Conservation (phyloP, 1,140 invertebrate genomes). For the Temnothorax nylanderi region DNA sequence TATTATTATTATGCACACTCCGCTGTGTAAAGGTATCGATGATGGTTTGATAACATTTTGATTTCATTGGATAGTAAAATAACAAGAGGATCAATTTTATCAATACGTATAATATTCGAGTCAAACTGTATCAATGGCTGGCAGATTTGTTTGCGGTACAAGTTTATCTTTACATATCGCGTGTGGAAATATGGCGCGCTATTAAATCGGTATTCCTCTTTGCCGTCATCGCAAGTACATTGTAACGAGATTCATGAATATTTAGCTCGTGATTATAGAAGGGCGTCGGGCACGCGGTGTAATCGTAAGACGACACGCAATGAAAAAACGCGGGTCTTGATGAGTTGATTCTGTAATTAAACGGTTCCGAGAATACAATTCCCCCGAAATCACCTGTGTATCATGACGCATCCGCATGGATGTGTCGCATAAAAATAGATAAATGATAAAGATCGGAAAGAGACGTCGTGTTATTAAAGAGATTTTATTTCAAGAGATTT, state of each 20-base stretch:
- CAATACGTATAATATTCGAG: background rate
- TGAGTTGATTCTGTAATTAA: background rate
- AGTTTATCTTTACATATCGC: background rate
- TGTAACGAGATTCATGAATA: slow-evolving; percentile 57
- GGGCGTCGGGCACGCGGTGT: background rate
- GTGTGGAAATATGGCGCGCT: slow-evolving; percentile 20
- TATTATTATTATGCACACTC: background rate
- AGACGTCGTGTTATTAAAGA: background rate
- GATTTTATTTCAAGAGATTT: slow-evolving; percentile 13
- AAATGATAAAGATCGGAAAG: background rate
- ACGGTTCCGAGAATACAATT: background rate
- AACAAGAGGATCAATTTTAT: background rate
- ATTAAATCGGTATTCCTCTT: slow-evolving; percentile 27
- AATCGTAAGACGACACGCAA: slow-evolving; percentile 11
- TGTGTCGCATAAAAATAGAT: background rate
- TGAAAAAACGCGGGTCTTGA: slow-evolving; percentile 17
- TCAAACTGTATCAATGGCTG: background rate
- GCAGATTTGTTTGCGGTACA: background rate
- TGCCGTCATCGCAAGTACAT: slow-evolving; percentile 12
- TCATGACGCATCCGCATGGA: background rate
- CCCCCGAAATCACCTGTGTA: background rate
- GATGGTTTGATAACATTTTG: background rate
- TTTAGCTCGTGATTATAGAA: slow-evolving; percentile 30
- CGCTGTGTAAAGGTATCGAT: background rate
- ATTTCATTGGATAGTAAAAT: slow-evolving; percentile 18